These are phyloP conservation scores for Drosophila grimshawi DNA, from an alignment of 1,140 invertebrate genomes.

Conservation along the genomic window DNA sequence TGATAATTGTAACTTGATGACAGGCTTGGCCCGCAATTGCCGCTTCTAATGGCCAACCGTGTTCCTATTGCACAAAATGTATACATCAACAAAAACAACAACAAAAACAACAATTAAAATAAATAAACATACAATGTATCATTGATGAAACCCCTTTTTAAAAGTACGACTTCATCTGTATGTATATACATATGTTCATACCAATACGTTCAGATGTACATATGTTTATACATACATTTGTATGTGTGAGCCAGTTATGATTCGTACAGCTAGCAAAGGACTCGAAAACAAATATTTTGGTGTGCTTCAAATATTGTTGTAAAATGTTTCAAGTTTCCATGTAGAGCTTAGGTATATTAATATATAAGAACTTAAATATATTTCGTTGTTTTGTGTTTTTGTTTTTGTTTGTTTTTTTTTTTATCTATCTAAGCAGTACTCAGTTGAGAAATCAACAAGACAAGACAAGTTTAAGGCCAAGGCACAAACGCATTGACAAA, in stretches of 20 bases:
- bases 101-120: background rate
- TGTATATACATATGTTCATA: background rate
- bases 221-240: too few relatives aligned
- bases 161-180: background rate
- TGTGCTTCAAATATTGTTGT: constrained; percentile 14
- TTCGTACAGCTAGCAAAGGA: background rate
- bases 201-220: too few relatives aligned
- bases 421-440: background rate
- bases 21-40: background rate
- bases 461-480: too few relatives aligned
- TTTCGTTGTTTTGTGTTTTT: background rate
- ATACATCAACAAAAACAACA: background rate
- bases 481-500: background rate
- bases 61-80: constrained; percentile 14
- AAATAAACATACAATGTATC: background rate
- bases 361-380: background rate
- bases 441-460: background rate
- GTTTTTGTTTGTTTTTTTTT: background rate
- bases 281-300: background rate
- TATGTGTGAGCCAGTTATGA: background rate
- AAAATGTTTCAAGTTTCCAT: constrained; percentile 10
- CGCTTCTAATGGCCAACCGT: constrained; percentile 5
- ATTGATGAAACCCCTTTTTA: background rate
- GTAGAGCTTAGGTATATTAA: constrained; percentile 3
- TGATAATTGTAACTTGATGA: constrained; percentile 11